A percentile compares a stretch with the other conserved stretches of the same genome.
Evolutionary conservation across 2,797 vertebrate species (phyloP).

Genomic region (Pseudochaenichthys georgianus): DNA sequence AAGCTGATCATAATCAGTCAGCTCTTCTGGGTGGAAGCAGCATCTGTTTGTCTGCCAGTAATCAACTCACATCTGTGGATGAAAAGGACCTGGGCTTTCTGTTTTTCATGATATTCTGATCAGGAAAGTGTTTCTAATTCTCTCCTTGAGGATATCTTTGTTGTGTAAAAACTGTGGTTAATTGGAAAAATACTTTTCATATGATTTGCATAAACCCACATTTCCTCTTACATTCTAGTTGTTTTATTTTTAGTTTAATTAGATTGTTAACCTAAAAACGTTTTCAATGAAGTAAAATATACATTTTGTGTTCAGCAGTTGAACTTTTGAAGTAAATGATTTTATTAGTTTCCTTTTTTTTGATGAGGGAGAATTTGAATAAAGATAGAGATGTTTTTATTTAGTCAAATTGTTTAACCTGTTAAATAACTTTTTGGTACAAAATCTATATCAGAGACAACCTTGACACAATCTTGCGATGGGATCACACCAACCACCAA

Average conservation of each 20-base stretch:
- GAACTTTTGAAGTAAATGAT: neutral
- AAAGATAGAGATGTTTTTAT: too few species aligned
- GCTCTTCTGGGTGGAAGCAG: conserved; percentile 37
- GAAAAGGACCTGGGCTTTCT: conserved; percentile 36
- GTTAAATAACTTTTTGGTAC: neutral
- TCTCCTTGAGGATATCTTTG: conserved; percentile 26
- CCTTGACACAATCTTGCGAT: too few species aligned
- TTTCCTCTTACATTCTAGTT: neutral
- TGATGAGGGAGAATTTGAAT: neutral
- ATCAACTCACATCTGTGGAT: conserved; percentile 57
- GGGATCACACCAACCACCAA: too few species aligned
- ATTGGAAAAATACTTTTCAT: neutral
- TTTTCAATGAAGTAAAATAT: neutral
- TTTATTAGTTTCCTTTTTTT: neutral
- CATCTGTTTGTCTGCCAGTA: conserved; percentile 59
- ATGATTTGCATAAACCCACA: neutral
- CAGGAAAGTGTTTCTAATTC: conserved; percentile 37
- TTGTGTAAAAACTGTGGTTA: neutral
- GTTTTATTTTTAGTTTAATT: neutral
- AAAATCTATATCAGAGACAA: neutral
- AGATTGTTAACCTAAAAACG: neutral
- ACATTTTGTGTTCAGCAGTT: neutral
- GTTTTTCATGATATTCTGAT: conserved; percentile 49
- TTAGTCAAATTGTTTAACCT: neutral
- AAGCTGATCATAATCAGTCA: conserved; percentile 53